A percentile compares a stretch with the other conserved stretches of the same genome.
phyloP scores from a whole-genome alignment of 2,797 vertebrate species.

The Xyrichtys novacula region DNA sequence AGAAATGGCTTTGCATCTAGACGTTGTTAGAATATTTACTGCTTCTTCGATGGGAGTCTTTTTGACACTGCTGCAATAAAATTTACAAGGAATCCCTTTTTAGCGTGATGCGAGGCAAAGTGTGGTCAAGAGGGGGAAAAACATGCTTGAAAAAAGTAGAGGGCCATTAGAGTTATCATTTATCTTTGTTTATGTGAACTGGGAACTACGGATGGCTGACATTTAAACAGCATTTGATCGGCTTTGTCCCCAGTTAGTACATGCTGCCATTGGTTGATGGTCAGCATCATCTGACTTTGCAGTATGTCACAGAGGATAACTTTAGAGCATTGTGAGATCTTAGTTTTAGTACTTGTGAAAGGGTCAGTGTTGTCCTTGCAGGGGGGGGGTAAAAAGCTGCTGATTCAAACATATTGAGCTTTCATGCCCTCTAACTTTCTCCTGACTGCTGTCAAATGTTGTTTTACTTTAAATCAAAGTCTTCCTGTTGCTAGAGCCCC shows the following conservation, averaged over 20 bases:
- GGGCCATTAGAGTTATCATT: slow-evolving; percentile 78
- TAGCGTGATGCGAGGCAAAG: slow-evolving; percentile 82
- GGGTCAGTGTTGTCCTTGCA: slow-evolving; percentile 69
- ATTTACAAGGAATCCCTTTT: slow-evolving; percentile 91
- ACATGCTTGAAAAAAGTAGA: slow-evolving; percentile 72
- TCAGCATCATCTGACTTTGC: slow-evolving; percentile 74
- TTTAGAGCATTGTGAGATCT: slow-evolving; percentile 34
- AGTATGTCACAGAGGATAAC: slow-evolving; percentile 62
- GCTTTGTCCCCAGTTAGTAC: slow-evolving; percentile 65
- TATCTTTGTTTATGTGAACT: slow-evolving; percentile 80
- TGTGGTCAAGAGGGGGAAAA: slow-evolving; percentile 77
- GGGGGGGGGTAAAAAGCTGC: slow-evolving; percentile 45
- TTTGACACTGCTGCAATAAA: slow-evolving; percentile 95
- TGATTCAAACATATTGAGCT: slow-evolving; percentile 74
- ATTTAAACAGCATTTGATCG: slow-evolving; percentile 77
- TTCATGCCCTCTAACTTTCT: slow-evolving; percentile 65
- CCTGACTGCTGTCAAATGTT: slow-evolving; percentile 58
- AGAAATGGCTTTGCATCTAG: slow-evolving; percentile 93
- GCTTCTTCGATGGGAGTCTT: slow-evolving; percentile 93
- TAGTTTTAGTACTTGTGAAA: slow-evolving; percentile 66
- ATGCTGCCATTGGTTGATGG: slow-evolving; percentile 50
- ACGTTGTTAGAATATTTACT: slow-evolving; percentile 97
- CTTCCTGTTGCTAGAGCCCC: slow-evolving; percentile 36
- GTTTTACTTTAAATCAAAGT: slow-evolving; percentile 64
- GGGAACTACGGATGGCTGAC: slow-evolving; percentile 74